Conservation (phyloP, 2,888 invertebrate species). For the Diarsia mendica region DNA sequence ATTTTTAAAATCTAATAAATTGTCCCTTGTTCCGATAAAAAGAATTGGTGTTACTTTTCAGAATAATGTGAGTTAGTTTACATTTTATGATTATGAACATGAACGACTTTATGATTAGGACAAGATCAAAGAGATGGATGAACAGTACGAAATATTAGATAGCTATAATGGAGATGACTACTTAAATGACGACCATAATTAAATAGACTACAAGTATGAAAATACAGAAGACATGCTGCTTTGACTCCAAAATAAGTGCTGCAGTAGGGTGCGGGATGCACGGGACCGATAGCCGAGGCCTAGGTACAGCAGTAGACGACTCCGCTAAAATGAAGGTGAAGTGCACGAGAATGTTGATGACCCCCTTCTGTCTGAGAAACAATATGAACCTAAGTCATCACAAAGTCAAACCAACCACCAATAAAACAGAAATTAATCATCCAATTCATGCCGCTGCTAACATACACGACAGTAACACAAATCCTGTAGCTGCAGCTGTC, state of each 20-base stretch:
- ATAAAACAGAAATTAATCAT: conserved; percentile 27
- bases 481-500: conserved; percentile 60
- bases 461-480: conserved; percentile 57
- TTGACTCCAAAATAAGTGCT: background rate
- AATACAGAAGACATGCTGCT: background rate
- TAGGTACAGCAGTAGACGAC: no score
- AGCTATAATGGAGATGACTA: background rate
- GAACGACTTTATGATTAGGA: background rate
- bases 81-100: background rate
- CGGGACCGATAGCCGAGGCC: no score
- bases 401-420: background rate
- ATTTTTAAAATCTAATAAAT: background rate
- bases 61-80: background rate
- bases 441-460: conserved; percentile 32
- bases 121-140: background rate
- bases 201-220: background rate
- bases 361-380: background rate
- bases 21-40: background rate
- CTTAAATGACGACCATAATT: background rate
- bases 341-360: background rate
- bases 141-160: background rate
- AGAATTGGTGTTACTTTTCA: background rate
- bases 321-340: no score
- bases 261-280: background rate
- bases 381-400: no score